These are phyloP conservation scores for Mormyrops boulengeri DNA, from an alignment of 2,797 vertebrate genomes.

Conservation along the genomic window DNA sequence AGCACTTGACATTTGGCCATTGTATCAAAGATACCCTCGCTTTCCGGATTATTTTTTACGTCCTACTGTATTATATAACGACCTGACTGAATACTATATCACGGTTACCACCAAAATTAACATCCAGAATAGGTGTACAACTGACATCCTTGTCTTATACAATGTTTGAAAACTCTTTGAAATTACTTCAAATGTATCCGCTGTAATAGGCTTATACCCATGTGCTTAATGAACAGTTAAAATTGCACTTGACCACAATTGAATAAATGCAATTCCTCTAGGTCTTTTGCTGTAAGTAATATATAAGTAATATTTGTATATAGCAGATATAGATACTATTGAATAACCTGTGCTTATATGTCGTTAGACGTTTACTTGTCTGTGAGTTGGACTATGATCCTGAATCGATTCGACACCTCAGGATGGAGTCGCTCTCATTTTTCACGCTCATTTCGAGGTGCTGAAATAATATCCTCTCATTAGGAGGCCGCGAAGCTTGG, in stretches of 20 bases:
- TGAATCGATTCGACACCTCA: conserved; percentile 92
- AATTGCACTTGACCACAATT: neutral
- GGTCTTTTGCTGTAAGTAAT: neutral
- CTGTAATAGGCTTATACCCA: neutral
- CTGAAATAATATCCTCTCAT: conserved; percentile 94
- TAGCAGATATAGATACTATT: conserved; percentile 68
- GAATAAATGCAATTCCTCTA: neutral
- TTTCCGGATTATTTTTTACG: conserved; percentile 13
- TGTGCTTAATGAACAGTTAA: neutral
- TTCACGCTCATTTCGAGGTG: conserved; percentile 81
- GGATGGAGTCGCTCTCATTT: conserved; percentile 75
- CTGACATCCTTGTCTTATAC: neutral
- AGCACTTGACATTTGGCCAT: conserved; percentile 21
- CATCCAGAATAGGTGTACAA: neutral
- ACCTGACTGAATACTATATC: neutral
- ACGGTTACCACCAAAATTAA: neutral
- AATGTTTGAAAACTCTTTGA: neutral
- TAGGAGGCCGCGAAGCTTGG: conserved; percentile 79
- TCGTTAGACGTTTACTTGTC: conserved; percentile 69
- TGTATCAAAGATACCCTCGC: neutral
- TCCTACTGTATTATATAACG: neutral
- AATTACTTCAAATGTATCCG: neutral
- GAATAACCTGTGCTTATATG: conserved; percentile 61
- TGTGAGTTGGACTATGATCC: conserved; percentile 80
- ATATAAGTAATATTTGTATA: conserved; percentile 11